Evolutionary conservation across 2,797 vertebrate species (phyloP), one percentile per base, ranked within the genome.

Genomic region (Pteropus rufus): DNA sequence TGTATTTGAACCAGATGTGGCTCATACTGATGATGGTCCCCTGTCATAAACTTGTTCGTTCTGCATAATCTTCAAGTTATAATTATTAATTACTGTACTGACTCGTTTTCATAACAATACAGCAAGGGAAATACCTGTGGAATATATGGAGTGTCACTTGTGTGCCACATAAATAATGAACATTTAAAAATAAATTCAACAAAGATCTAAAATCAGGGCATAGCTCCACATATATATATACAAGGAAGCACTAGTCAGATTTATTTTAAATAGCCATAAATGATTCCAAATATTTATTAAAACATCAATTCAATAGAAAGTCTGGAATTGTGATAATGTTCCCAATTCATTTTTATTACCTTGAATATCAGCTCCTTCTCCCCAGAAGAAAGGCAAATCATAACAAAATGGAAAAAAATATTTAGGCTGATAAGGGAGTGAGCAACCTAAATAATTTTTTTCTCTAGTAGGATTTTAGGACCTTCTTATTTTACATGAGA

Each of bases 201-300:
- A 62, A 90, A 96, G 64, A 76, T 52, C 94, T 52, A 89, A 96
- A 75, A 76, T 82, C 80, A 36, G 46, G 26, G 54, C n/a, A 19
- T 65, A 97, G 90, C 67, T 96, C 95, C 93, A 94, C 36, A 15
- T 6, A 2, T 58, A 18, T 62, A 94, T 84, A 95, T 81, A 98
- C 2, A 98, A 97, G 94, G 46, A 97, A 97, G 93, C 89, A 98
- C 52, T 36, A 67, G 39, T 97, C 95, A 31, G 83, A 87, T 94
- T 97, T 97, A 96, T 77, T 96, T 97, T 97, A 97, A 97, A 96
- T 98, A 98, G 86, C 91, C 81, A 93, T 92, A 96, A 96, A 98
- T 96, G 96, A 97, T 94, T 97, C 94, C 97, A 98, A 97, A 98
- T 92, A 96, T 98, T 98, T 98, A 98, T 98, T 98, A 97, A 98